Evolutionary conservation across 1,140 invertebrate genomes (phyloP), one percentile per base, ranked within the genome.

Genomic region (Pseudomyrmex pallidus): DNA sequence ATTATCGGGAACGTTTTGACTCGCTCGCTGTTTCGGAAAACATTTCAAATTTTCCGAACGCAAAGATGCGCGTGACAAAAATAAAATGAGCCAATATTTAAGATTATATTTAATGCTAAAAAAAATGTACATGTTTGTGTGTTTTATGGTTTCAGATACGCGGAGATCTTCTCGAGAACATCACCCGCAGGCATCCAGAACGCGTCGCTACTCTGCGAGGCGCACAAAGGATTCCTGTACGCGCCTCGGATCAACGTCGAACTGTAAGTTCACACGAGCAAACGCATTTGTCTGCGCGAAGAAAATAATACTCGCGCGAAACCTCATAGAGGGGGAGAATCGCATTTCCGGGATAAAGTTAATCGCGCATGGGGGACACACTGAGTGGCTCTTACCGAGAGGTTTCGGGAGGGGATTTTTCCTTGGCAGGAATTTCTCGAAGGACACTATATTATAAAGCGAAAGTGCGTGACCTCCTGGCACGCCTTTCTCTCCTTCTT

Each of bases 1-100:
- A 89, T 91, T 91, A 91, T 90, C 90, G 87, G 84, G 84, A 92
- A 92, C 91, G 88, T 13, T 92, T 93, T 92, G 92, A 92, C 88
- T 84, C 76, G 85, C 82, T 92, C 89, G 90, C 86, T 90, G 90
- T 15, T 74, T 15, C 10, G 13, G 67, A 9, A 9, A 46, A 3
- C 17, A 20, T 54, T 74, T 25, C 22, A 2, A 46, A 46, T 13
- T 68, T 67, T 63, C 48, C 35, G 8, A 46, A 15, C 1, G 46
- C 12, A 52, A 15, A 2, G n/a, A 48, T 25, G 22, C 4, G 35
- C 5, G 35, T 35, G 35, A 7, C 5, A 35, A 35, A 35, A 35
- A 35, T 7, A 35, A 35, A 35, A 35, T 35, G 5, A 35, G 5
- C 5, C 35, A 5, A 35, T 35, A 35, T 35, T 35, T 35, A 35